Base-by-base conservation (phyloP, 2,113 vertebrate species). In the Protobothrops flavoviridis region DNA sequence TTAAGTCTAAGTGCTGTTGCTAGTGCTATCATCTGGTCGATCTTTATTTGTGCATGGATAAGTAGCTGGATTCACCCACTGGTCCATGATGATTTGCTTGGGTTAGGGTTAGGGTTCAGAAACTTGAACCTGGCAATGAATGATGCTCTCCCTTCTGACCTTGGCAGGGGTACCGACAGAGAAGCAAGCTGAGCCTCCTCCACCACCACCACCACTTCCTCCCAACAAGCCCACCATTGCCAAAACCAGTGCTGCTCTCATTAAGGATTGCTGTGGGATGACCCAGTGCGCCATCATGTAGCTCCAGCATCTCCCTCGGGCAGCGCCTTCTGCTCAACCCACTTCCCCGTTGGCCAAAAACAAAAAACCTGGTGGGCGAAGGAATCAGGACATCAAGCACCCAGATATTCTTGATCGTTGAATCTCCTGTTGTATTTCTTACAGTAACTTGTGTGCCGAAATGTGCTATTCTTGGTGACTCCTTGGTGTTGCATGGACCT, bases 211-310 rank as follows among this genome's bases (percentile, higher is more conserved):
- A 7, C 53, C 92, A 0, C n/a, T 53, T 61, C 92, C 92, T 43
- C 97, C 98, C 87, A 98, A 98, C 98, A 99, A 99, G 97, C 99
- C 99, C 53, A 98, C 98, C 21, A 97, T 99, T 93, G 97, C 98
- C 96, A 99, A 99, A 96, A 98, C 98, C n/a, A 99, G 99, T 92
- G 96, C 97, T 89, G 98, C 99, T 53, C 97, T 99, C 92, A 99
- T 99, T 92, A 99, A 99, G 96, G 99, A 99, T 98, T 99, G 99
- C 98, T 99, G 99, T 7, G 99, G 99, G 90, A 98, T 98, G 96
- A 98, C 98, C 50, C 99, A 99, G 95, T 99, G 99, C 96, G 97
- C 94, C 86, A 96, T 99, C 96, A 99, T 99, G 99, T 99, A 99
- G 98, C 96, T 74, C 89, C 93, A 90, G 90, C 92, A 93, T 59